Percentiles rank a stretch among this genome's conserved stretches.
Conservation (phyloP, 2,113 vertebrate species). For the Thunnus thynnus region DNA sequence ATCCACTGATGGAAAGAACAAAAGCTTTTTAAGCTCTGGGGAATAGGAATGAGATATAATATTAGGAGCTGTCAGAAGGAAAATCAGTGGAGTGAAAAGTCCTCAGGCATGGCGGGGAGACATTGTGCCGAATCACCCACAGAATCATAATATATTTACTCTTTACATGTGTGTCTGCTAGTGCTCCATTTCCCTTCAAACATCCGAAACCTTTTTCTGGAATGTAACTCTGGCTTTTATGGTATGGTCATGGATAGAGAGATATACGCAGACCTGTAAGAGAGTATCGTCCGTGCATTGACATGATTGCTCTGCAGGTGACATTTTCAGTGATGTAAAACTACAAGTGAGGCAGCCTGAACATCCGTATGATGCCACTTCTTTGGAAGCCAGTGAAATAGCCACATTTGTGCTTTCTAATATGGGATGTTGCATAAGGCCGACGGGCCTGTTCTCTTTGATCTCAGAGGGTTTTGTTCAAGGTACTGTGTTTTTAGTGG, state of each 20-base stretch:
- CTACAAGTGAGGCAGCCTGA: background rate
- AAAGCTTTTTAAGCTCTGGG: constrained; percentile 41
- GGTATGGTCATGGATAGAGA: background rate
- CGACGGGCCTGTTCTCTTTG: constrained; percentile 19
- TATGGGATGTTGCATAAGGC: constrained; percentile 4
- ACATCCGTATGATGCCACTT: background rate
- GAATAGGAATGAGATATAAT: constrained; percentile 54
- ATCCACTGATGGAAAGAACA: constrained; percentile 64
- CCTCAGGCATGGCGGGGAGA: constrained; percentile 33
- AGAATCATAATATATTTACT: constrained; percentile 57
- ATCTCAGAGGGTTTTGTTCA: constrained; percentile 36
- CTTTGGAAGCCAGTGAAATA: constrained; percentile 1
- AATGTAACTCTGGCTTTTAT: background rate
- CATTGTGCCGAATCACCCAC: constrained; percentile 6
- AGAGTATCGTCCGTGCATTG: background rate
- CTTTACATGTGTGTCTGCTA: constrained; percentile 19
- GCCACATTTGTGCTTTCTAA: constrained; percentile 28
- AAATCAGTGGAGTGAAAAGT: constrained; percentile 56
- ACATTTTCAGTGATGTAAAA: background rate
- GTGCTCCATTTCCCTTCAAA: background rate
- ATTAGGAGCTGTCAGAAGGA: constrained; percentile 51
- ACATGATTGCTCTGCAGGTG: background rate
- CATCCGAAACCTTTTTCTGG: background rate
- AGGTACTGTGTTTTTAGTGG: constrained; percentile 31
- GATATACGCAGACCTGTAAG: background rate